These are phyloP conservation scores for Heteractis magnifica DNA, from an alignment of 92 coral and sea anemone genomes.

Conservation along the genomic window DNA sequence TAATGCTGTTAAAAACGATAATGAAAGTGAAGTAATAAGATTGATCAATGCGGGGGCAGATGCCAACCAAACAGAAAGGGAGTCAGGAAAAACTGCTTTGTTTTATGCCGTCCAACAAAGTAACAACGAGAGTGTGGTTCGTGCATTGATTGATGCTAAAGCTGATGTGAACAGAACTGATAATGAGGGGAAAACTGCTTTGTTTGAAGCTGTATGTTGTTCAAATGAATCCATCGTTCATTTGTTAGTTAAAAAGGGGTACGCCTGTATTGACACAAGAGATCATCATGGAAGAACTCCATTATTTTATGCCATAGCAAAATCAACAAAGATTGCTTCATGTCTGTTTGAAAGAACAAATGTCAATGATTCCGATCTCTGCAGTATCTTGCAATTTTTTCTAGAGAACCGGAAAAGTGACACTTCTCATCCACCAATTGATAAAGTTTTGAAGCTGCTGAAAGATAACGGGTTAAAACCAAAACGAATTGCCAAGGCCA, in stretches of 20 bases:
- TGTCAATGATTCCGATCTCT: background rate
- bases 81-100: too few relatives aligned
- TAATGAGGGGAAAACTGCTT: conserved; percentile 1
- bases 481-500: background rate
- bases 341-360: background rate
- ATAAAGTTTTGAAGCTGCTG: background rate
- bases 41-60: background rate
- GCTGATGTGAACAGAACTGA: too few relatives aligned
- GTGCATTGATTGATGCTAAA: too few relatives aligned
- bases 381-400: background rate
- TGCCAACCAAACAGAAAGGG: background rate
- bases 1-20: background rate
- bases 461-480: background rate
- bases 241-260: background rate
- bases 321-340: background rate
- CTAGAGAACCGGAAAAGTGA: background rate
- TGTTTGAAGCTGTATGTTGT: background rate
- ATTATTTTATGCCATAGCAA: conserved; percentile 5
- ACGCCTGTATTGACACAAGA: background rate
- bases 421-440: conserved; percentile 1
- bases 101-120: too few relatives aligned
- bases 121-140: too few relatives aligned
- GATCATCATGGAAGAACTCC: conserved; percentile 11
- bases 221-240: background rate
- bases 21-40: background rate